These are phyloP conservation scores for Salvelinus alpinus DNA, from an alignment of 2,113 vertebrate genomes.

Conservation along the genomic window DNA sequence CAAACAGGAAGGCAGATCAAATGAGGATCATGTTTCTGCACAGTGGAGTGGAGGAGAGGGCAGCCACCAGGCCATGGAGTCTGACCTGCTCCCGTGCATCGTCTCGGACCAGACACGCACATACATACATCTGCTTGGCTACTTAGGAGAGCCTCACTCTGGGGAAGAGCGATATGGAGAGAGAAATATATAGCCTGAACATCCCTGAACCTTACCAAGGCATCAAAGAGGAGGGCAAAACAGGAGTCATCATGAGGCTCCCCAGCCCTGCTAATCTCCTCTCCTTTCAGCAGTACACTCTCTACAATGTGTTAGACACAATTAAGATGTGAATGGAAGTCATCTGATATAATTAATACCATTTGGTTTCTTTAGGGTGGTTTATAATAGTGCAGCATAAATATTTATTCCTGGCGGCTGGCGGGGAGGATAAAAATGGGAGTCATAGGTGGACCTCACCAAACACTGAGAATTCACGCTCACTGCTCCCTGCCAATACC, in stretches of 20 bases:
- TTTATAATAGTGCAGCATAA: conserved; percentile 74
- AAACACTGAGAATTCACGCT: conserved; percentile 57
- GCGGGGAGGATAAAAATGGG: conserved; percentile 66
- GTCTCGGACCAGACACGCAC: conserved; percentile 9
- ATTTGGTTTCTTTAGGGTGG: conserved; percentile 68
- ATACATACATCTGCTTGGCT: neutral
- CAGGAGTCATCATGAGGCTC: too few species aligned
- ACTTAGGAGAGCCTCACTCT: neutral
- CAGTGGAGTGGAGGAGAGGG: conserved; percentile 69
- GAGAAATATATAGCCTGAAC: neutral
- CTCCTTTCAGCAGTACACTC: neutral
- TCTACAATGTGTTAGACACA: neutral
- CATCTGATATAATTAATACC: conserved; percentile 72
- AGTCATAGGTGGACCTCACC: conserved; percentile 69
- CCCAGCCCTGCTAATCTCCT: neutral
- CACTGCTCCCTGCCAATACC: conserved; percentile 59
- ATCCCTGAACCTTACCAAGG: neutral
- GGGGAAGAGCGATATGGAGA: neutral
- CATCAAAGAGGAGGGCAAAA: neutral
- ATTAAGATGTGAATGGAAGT: conserved; percentile 45
- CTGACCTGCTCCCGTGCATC: conserved; percentile 39
- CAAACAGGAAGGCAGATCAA: conserved; percentile 78
- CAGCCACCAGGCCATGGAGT: conserved; percentile 63
- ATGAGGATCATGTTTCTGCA: conserved; percentile 82
- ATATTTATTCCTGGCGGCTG: conserved; percentile 74